phyloP scores from a whole-genome alignment of 2,797 vertebrate species.

The Manis javanica region DNA sequence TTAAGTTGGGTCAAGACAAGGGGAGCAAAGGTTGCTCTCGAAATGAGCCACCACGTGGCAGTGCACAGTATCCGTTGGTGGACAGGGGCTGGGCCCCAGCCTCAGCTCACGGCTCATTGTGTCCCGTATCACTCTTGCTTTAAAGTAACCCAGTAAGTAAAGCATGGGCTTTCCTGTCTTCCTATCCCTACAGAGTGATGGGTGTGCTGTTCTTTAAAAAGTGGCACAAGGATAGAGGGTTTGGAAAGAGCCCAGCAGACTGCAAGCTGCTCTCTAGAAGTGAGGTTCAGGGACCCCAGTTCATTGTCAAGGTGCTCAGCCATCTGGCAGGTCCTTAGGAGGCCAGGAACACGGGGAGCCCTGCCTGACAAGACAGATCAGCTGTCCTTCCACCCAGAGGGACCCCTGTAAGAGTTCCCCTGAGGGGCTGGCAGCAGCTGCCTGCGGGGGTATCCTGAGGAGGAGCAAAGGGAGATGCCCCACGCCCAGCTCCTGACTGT shows the following conservation, averaged over 20 bases:
- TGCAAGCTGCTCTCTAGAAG: not conserved
- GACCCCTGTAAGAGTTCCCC: too few species aligned
- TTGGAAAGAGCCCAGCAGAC: not conserved
- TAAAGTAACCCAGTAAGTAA: not conserved
- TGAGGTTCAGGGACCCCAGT: not conserved
- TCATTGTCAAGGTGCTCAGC: not conserved
- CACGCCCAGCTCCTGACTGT: accelerated
- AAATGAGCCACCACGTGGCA: not conserved
- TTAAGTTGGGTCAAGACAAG: not conserved
- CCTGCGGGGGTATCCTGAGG: not conserved
- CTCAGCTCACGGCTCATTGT: not conserved
- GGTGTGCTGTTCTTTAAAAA: not conserved
- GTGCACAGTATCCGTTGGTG: not conserved
- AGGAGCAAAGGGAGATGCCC: not conserved
- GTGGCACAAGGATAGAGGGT: not conserved
- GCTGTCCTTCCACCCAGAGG: not conserved
- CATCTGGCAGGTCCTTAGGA: not conserved
- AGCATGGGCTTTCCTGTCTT: not conserved
- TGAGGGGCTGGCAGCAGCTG: not conserved
- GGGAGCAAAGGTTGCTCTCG: not conserved
- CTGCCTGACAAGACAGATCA: not conserved
- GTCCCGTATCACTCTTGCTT: not conserved
- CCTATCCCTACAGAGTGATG: not conserved
- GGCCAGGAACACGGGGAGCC: not conserved
- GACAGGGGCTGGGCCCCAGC: not conserved